phyloP scores from a whole-genome alignment of 2,888 invertebrate species.

The Agapetus fuscipes region DNA sequence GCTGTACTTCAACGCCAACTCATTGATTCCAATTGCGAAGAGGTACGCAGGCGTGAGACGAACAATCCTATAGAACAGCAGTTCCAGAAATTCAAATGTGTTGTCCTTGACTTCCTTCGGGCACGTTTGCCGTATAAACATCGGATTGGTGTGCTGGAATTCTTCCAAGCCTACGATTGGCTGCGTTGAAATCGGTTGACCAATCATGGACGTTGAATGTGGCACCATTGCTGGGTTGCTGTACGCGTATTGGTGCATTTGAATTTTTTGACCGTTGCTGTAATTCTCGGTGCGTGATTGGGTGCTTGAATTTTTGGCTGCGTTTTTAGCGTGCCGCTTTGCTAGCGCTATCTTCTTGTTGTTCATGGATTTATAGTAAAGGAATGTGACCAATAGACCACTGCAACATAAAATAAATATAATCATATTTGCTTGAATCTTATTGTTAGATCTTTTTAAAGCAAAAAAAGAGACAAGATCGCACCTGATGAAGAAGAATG shows the following conservation, averaged over 20 bases:
- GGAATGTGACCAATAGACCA: slow-evolving; percentile 61
- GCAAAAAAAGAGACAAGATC: too few species aligned
- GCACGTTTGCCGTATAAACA: slow-evolving; percentile 14
- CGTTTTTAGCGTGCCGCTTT: slow-evolving; percentile 4
- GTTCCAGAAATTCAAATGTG: slow-evolving; percentile 8
- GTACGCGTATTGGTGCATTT: slow-evolving; percentile 12
- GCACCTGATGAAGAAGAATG: slow-evolving; percentile 84
- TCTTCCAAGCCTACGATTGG: slow-evolving; percentile 7
- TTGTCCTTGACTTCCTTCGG: slow-evolving; percentile 13
- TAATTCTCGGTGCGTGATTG: slow-evolving; percentile 4
- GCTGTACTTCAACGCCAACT: slow-evolving; percentile 60
- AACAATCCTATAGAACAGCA: slow-evolving; percentile 49
- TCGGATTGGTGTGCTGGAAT: slow-evolving; percentile 9
- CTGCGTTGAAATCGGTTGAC: not conserved
- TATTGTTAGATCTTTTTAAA: too few species aligned
- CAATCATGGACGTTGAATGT: not conserved
- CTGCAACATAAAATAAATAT: slow-evolving; percentile 37
- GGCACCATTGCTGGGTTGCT: slow-evolving; percentile 8
- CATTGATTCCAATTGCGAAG: slow-evolving; percentile 65
- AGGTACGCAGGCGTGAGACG: slow-evolving; percentile 76
- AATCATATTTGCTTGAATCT: not conserved
- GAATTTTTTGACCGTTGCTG: slow-evolving; percentile 7
- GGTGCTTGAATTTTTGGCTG: not conserved
- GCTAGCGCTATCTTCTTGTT: slow-evolving; percentile 31
- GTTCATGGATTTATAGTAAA: slow-evolving; percentile 56